Conservation (phyloP, 1,140 invertebrate species). For the Oncopeltus fasciatus region DNA sequence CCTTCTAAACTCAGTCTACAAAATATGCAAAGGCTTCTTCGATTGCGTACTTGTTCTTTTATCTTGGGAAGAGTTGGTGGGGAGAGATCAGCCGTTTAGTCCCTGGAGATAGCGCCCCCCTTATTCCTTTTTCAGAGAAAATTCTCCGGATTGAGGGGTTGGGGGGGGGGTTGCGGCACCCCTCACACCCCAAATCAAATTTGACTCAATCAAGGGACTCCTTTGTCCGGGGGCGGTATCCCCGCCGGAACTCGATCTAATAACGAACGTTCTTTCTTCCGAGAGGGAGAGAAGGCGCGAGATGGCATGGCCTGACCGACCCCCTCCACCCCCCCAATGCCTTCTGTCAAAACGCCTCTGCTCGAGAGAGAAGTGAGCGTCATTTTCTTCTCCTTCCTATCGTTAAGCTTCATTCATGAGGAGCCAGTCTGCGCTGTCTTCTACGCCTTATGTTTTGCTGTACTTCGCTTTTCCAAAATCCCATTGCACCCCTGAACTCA, state of each 20-base stretch:
- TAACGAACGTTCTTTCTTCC: neutral
- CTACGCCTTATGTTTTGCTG: too few species aligned
- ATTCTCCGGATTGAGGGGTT: neutral
- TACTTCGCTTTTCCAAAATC: too few species aligned
- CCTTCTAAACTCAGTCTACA: too few species aligned
- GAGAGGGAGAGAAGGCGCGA: neutral
- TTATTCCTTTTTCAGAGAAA: too few species aligned
- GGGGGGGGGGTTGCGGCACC: neutral
- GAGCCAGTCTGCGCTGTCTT: too few species aligned
- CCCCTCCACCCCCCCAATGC: too few species aligned
- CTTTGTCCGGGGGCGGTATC: neutral
- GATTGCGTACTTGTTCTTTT: too few species aligned
- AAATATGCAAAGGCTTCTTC: too few species aligned
- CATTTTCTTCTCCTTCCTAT: neutral
- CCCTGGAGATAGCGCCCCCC: neutral
- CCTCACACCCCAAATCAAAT: conserved; percentile 8
- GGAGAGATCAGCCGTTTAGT: neutral
- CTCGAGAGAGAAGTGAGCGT: neutral
- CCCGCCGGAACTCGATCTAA: neutral
- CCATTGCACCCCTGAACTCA: too few species aligned
- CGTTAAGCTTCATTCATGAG: too few species aligned
- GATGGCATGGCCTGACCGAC: too few species aligned
- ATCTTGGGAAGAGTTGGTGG: neutral
- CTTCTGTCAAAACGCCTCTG: neutral
- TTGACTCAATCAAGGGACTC: conserved; percentile 10